Evolutionary conservation across 2,888 invertebrate species (phyloP).

Genomic region (Imbricaverruca yamaguchii): DNA sequence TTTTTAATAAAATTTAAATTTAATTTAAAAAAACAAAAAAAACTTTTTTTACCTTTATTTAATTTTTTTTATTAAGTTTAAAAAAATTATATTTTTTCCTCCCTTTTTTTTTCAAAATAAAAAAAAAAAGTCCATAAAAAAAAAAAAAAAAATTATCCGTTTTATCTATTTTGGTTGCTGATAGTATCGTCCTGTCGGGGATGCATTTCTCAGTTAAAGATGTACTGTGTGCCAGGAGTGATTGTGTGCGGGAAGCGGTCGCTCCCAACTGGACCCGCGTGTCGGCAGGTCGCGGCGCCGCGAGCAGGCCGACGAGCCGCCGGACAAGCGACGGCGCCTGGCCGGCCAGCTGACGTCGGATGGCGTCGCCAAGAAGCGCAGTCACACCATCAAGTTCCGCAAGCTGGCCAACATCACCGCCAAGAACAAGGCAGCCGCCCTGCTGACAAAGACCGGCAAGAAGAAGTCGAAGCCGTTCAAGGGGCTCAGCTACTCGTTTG

Average conservation of each 20-base stretch:
- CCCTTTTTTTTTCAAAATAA: no score
- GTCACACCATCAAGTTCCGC: slow-evolving; percentile 67
- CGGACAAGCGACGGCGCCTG: slow-evolving; percentile 83
- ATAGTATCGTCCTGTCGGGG: no score
- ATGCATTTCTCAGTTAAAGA: slow-evolving; percentile 36
- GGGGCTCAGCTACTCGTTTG: slow-evolving; percentile 34
- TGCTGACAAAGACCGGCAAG: slow-evolving; percentile 33
- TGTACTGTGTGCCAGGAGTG: slow-evolving; percentile 73
- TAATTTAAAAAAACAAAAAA: no score
- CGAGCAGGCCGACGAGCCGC: slow-evolving; percentile 71
- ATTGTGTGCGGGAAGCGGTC: slow-evolving; percentile 93
- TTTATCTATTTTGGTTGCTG: no score
- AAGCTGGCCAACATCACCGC: slow-evolving; percentile 37
- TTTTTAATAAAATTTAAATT: no score
- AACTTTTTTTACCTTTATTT: no score
- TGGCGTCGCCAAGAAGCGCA: slow-evolving; percentile 60
- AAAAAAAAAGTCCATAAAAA: no score
- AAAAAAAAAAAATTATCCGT: no score
- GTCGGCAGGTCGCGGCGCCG: slow-evolving; percentile 73
- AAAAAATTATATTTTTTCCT: no score
- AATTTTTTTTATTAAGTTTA: no score
- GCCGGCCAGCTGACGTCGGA: slow-evolving; percentile 75
- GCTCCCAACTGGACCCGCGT: slow-evolving; percentile 85
- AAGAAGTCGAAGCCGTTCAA: slow-evolving; percentile 33
- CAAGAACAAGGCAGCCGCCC: slow-evolving; percentile 38